A percentile compares a stretch with the other conserved stretches of the same genome.
Conservation (phyloP, 2,888 invertebrate species). For the Napeogenes inachia region DNA sequence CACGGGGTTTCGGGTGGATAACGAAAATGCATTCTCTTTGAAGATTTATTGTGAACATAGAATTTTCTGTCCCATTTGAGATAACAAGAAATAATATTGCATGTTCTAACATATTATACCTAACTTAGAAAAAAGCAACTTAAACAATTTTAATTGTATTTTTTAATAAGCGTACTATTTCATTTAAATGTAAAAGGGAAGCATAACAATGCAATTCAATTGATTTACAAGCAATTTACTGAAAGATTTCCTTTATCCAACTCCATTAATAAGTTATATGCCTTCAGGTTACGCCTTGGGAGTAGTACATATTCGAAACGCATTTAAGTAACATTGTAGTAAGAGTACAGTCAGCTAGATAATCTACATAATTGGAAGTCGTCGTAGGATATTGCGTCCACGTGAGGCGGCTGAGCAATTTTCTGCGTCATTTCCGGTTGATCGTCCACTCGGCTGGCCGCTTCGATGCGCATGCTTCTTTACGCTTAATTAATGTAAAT, state of each 20-base stretch:
- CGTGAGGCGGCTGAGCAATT: constrained; percentile 70
- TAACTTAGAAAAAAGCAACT: too few species aligned
- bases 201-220: too few species aligned
- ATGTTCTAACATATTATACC: too few species aligned
- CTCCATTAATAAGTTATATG: background rate
- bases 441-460: constrained; percentile 57
- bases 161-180: too few species aligned
- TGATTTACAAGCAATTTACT: background rate
- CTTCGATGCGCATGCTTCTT: constrained; percentile 50
- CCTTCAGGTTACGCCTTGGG: background rate
- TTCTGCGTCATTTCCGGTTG: constrained; percentile 74
- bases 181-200: too few species aligned
- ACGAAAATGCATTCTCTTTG: too few species aligned
- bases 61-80: too few species aligned
- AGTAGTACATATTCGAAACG: constrained; percentile 16
- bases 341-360: constrained; percentile 60
- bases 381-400: constrained; percentile 74
- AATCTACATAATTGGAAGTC: constrained; percentile 76
- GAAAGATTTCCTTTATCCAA: background rate
- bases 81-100: too few species aligned
- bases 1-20: too few species aligned
- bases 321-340: constrained; percentile 48
- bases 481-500: constrained; percentile 58
- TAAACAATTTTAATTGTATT: too few species aligned
- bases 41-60: too few species aligned